Percentiles rank a stretch among this genome's conserved stretches.
These are phyloP conservation scores for Ophion slaviceki DNA, from an alignment of 2,888 invertebrate species.

Conservation along the genomic window DNA sequence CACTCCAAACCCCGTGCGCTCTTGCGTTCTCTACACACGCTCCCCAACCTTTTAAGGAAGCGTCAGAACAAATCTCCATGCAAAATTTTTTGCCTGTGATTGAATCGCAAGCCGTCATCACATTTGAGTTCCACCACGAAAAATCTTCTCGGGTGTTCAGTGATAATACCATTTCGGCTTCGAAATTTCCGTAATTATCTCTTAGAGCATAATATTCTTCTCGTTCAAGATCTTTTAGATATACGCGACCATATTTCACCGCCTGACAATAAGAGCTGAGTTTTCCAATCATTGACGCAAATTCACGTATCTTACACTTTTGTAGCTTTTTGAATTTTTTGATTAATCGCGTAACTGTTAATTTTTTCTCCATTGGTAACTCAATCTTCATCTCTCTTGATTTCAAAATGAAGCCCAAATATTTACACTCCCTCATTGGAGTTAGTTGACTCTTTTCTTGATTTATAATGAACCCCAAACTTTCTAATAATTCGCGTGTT, in stretches of 20 bases:
- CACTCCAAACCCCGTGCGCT: constrained; percentile 55
- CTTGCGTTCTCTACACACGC: constrained; percentile 44
- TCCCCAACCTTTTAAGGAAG: constrained; percentile 53
- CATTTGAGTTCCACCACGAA: constrained; percentile 21
- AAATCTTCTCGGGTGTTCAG: constrained; percentile 33
- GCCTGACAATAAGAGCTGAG: constrained; percentile 52
- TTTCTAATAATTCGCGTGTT: constrained; percentile 16
- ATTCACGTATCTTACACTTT: constrained; percentile 51
- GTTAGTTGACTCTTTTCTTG: constrained; percentile 5
- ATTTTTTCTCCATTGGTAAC: constrained; percentile 40
- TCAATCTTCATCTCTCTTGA: constrained; percentile 50
- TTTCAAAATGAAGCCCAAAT: constrained; percentile 48
- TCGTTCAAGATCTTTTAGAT: constrained; percentile 57
- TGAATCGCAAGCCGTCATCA: constrained; percentile 21
- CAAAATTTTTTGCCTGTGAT: constrained; percentile 8
- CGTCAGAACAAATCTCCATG: constrained; percentile 37
- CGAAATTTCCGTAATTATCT: constrained; percentile 38
- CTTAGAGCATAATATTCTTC: constrained; percentile 44
- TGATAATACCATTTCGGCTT: constrained; percentile 41
- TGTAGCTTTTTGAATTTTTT: constrained; percentile 29
- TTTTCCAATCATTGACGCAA: constrained; percentile 45
- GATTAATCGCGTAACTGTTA: constrained; percentile 19
- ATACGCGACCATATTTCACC: constrained; percentile 52
- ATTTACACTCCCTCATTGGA: constrained; percentile 42
- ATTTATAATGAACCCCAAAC: constrained; percentile 33